Evolutionary conservation across 2,888 invertebrate genomes (phyloP).

Genomic region (Leptogaster cylindrica): DNA sequence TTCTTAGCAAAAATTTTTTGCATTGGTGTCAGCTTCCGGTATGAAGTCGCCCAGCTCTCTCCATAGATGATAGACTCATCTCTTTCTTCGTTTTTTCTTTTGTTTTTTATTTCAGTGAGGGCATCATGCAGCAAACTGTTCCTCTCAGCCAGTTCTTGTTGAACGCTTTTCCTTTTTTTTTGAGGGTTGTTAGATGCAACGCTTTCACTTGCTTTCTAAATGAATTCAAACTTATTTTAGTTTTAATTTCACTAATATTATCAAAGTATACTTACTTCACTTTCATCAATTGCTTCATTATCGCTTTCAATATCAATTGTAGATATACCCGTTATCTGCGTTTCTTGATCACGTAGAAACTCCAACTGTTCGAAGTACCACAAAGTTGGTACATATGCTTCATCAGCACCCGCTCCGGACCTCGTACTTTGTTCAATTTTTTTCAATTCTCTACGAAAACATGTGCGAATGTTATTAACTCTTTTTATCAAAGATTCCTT

Average conservation of each 20-base stretch:
- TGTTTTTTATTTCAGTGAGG: not conserved
- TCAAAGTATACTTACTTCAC: not conserved
- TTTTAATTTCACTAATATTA: not conserved
- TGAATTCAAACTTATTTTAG: not conserved
- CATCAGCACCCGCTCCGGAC: no score
- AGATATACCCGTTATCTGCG: no score
- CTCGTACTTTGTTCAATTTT: no score
- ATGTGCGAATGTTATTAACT: not conserved
- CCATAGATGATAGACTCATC: not conserved
- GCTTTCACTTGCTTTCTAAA: not conserved
- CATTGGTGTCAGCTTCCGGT: not conserved
- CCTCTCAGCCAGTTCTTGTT: not conserved
- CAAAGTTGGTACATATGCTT: no score
- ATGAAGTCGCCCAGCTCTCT: slow-evolving; percentile 3
- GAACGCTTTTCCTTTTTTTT: not conserved
- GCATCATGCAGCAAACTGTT: not conserved
- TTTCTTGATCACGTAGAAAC: no score
- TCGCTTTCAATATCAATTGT: not conserved
- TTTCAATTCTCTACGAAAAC: no score
- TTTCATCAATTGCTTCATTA: not conserved
- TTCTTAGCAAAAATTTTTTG: not conserved
- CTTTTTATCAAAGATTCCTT: not conserved
- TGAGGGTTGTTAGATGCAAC: not conserved
- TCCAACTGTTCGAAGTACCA: no score
- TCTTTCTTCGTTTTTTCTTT: not conserved